Conservation (phyloP, 2,888 invertebrate species). For the Nomada lathburiana region DNA sequence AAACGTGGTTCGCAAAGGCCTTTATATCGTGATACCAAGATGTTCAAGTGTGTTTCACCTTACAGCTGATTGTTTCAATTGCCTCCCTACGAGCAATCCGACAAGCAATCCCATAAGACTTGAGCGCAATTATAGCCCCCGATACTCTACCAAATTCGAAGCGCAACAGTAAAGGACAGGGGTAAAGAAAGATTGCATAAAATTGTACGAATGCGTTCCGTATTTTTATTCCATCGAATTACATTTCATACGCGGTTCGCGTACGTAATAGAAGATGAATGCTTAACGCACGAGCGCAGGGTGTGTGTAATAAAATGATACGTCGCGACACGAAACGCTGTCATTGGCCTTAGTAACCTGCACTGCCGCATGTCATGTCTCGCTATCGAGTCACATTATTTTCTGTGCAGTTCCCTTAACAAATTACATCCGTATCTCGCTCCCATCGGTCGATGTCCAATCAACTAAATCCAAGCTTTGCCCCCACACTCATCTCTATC, state of each 20-base stretch:
- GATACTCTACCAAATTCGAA: conserved; percentile 1
- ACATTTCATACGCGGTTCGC: background rate
- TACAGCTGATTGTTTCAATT: background rate
- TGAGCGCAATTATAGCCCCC: background rate
- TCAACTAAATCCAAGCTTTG: conserved; percentile 50
- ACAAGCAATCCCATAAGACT: background rate
- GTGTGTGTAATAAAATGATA: too few species aligned
- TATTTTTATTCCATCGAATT: background rate
- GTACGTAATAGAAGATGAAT: background rate
- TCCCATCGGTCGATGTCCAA: conserved; percentile 66
- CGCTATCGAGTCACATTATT: conserved; percentile 61
- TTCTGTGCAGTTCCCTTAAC: conserved; percentile 67
- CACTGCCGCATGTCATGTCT: conserved; percentile 47
- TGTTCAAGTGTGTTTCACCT: background rate
- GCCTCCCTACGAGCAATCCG: background rate
- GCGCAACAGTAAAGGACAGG: background rate
- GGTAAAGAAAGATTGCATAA: background rate
- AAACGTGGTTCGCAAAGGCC: background rate
- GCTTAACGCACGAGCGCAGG: background rate
- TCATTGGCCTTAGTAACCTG: conserved; percentile 67
- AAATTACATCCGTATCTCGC: conserved; percentile 75
- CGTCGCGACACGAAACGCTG: conserved; percentile 26
- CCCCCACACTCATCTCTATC: conserved; percentile 8
- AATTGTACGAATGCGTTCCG: background rate
- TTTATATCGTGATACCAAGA: background rate